Percentiles rank a stretch among this genome's conserved stretches.
phyloP scores from a whole-genome alignment of 1,140 invertebrate species.

The Caligus rogercresseyi region DNA sequence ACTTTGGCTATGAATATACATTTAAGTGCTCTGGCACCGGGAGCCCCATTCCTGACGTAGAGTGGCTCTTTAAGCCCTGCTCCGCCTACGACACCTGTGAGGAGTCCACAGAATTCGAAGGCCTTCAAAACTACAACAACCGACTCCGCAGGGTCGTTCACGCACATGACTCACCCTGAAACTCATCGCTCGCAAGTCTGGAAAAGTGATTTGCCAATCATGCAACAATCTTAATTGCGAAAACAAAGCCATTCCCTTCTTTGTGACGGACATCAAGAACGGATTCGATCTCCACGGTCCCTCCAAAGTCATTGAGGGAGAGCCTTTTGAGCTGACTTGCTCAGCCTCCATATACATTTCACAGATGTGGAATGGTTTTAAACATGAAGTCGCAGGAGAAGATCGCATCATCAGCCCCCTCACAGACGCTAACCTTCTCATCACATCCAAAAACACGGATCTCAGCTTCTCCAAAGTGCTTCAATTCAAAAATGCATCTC shows the following conservation, averaged over 20 bases:
- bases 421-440: neutral
- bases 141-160: neutral
- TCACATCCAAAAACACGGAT: neutral
- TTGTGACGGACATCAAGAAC: constrained; percentile 9
- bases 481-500: neutral
- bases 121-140: neutral
- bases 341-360: constrained; percentile 14
- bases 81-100: constrained; percentile 3
- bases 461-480: neutral
- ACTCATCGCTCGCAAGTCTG: neutral
- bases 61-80: constrained; percentile 7
- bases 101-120: neutral
- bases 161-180: neutral
- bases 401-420: neutral
- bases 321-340: constrained; percentile 6
- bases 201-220: constrained; percentile 3
- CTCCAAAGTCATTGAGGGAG: constrained; percentile 3
- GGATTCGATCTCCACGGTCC: constrained; percentile 9
- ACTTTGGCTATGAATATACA: constrained; percentile 7
- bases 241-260: neutral
- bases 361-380: neutral
- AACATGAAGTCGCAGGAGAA: neutral
- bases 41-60: neutral
- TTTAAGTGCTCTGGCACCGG: neutral
- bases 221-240: constrained; percentile 5